Evolutionary conservation across 2,113 vertebrate species (phyloP).

Genomic region (Zeus faber): DNA sequence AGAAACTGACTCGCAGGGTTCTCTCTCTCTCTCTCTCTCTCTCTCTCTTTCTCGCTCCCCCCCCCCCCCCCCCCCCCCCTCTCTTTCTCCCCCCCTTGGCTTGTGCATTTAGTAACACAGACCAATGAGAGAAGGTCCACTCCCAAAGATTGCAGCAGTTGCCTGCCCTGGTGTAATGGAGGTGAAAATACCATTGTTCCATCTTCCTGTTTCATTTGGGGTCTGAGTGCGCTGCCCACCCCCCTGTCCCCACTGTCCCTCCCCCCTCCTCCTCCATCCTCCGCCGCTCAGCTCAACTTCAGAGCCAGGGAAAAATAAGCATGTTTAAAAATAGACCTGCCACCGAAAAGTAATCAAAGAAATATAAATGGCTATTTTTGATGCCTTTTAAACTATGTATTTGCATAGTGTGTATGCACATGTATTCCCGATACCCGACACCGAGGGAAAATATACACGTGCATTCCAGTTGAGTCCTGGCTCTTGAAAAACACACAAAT

Average conservation of each 20-base stretch:
- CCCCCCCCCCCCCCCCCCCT: not conserved
- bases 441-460: conserved; percentile 16
- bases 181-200: conserved; percentile 66
- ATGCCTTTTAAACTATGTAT: conserved; percentile 1
- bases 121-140: conserved; percentile 25
- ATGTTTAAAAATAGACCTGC: conserved; percentile 60
- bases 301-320: conserved; percentile 46
- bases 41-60: conserved; percentile 16
- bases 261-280: conserved; percentile 35
- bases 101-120: conserved; percentile 43
- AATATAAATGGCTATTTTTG: conserved; percentile 36
- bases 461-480: conserved; percentile 32
- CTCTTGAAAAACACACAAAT: conserved; percentile 15
- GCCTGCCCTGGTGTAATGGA: conserved; percentile 53
- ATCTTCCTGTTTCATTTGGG: conserved; percentile 59
- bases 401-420: conserved; percentile 24
- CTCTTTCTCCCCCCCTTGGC: conserved; percentile 3
- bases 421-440: conserved; percentile 37
- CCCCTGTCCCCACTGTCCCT: conserved; percentile 22
- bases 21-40: conserved; percentile 13
- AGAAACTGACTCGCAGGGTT: conserved; percentile 26
- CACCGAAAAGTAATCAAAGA: conserved; percentile 20
- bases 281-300: conserved; percentile 37
- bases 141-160: conserved; percentile 39
- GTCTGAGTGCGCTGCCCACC: conserved; percentile 44